These are phyloP conservation scores for Ariopsis seemanni DNA, from an alignment of 2,113 vertebrate species.

Conservation along the genomic window DNA sequence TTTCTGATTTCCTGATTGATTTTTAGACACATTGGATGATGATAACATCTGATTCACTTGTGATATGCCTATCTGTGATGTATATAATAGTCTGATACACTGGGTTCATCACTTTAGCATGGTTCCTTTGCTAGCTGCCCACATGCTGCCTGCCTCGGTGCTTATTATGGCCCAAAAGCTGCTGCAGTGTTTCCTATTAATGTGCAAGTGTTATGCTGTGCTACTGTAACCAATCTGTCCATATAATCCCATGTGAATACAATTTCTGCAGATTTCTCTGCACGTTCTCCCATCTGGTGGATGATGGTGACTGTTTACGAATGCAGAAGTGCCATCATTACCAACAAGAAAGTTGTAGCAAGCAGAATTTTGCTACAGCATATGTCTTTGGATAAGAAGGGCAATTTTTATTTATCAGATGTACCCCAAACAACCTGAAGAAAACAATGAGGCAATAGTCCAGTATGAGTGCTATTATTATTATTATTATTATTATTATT, in stretches of 20 bases:
- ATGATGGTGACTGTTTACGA: background rate
- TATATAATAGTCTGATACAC: background rate
- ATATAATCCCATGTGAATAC: constrained; percentile 17
- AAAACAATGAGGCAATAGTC: background rate
- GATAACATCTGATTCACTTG: background rate
- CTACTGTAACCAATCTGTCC: background rate
- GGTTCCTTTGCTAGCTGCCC: constrained; percentile 14
- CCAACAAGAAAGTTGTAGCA: background rate
- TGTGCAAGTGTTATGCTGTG: background rate
- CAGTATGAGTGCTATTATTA: background rate
- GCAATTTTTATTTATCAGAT: background rate
- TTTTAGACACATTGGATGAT: background rate
- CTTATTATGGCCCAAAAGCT: constrained; percentile 22
- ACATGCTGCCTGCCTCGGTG: constrained; percentile 8
- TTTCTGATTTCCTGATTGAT: background rate
- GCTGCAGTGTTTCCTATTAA: constrained; percentile 10
- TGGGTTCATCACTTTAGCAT: background rate
- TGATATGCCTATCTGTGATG: background rate
- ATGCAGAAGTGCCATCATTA: background rate
- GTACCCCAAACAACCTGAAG: background rate
- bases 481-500: background rate
- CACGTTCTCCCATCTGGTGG: background rate
- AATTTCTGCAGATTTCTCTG: constrained; percentile 15
- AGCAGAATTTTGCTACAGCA: too few species aligned
- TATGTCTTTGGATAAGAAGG: background rate